These are phyloP conservation scores for Tetramorium bicarinatum DNA, from an alignment of 2,888 invertebrate species.

Conservation along the genomic window DNA sequence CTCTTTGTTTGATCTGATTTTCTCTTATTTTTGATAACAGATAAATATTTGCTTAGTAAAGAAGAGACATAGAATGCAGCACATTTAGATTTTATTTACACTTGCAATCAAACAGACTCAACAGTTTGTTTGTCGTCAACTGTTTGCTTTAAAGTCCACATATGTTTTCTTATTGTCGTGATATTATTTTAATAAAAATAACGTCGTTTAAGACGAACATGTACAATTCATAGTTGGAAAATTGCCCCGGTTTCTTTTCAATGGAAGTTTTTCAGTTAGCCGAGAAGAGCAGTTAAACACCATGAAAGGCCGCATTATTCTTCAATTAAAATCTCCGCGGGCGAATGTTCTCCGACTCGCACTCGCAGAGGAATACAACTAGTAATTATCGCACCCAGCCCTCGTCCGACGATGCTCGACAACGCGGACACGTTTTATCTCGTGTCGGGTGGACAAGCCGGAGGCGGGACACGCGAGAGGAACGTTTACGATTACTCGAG, in stretches of 20 bases:
- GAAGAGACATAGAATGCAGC: background rate
- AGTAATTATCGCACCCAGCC: slow-evolving; percentile 53
- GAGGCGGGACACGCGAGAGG: slow-evolving; percentile 65
- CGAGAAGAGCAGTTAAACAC: slow-evolving; percentile 24
- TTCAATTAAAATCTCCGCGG: slow-evolving; percentile 49
- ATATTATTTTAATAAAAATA: background rate
- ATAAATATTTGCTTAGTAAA: background rate
- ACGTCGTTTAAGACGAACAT: background rate
- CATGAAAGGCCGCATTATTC: slow-evolving; percentile 34
- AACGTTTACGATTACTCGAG: slow-evolving; percentile 55
- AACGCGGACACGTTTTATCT: slow-evolving; percentile 69
- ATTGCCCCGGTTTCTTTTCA: background rate
- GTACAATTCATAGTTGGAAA: background rate
- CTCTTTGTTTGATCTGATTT: too few relatives aligned
- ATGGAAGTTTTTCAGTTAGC: background rate
- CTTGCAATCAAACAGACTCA: background rate
- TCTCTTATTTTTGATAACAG: background rate
- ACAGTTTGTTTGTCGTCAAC: background rate
- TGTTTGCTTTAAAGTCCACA: background rate
- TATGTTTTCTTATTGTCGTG: background rate
- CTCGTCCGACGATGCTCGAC: slow-evolving; percentile 51
- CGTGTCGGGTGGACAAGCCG: slow-evolving; percentile 57
- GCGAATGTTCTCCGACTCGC: slow-evolving; percentile 30
- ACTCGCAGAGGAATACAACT: slow-evolving; percentile 46
- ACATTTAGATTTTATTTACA: background rate